phyloP scores from a whole-genome alignment of 2,797 vertebrate species.

The Periparus ater region DNA sequence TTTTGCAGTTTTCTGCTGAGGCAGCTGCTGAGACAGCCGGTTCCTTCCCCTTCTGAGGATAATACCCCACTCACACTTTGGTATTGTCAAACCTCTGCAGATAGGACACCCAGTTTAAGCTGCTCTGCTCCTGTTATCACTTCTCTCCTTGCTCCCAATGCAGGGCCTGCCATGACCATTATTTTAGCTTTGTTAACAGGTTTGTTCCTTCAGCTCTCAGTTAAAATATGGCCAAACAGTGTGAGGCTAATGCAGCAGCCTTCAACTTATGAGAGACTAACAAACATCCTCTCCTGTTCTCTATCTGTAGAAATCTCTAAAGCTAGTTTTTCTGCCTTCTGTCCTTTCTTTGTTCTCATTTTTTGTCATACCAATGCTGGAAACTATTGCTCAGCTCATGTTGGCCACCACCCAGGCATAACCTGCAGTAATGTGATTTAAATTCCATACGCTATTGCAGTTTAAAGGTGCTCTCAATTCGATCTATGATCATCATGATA shows the following conservation, averaged over 20 bases:
- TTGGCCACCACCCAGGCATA: not conserved
- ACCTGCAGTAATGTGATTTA: not conserved
- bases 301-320: not conserved
- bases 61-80: not conserved
- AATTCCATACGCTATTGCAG: not conserved
- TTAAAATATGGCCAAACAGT: not conserved
- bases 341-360: not conserved
- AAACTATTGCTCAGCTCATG: not conserved
- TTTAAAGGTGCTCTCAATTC: not conserved
- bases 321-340: not conserved
- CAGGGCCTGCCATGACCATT: not conserved
- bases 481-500: not conserved
- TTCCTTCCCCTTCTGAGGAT: not conserved
- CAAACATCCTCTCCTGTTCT: not conserved
- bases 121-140: not conserved
- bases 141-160: not conserved
- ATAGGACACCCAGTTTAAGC: slow-evolving; percentile 2
- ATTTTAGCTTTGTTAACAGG: not conserved
- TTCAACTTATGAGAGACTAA: not conserved
- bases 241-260: not conserved
- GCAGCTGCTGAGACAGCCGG: slow-evolving; percentile 13
- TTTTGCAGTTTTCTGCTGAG: not conserved
- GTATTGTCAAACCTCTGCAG: not conserved
- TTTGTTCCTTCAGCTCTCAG: not conserved
- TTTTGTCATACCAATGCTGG: not conserved